phyloP scores from a whole-genome alignment of 2,888 invertebrate species.

The Melangyna quadrimaculata region DNA sequence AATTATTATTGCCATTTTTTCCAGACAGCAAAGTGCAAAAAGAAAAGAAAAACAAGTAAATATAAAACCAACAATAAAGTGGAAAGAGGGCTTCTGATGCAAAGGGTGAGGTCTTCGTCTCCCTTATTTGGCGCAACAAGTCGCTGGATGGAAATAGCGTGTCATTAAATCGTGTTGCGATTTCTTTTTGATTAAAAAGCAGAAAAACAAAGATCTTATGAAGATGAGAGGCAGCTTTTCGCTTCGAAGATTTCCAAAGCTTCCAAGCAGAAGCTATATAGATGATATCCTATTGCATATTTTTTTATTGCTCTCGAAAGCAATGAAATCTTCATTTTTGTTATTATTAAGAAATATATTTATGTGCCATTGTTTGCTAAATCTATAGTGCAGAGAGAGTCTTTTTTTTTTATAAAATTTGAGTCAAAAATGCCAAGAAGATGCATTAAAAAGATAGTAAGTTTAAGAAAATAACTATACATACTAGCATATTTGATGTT shows the following conservation, averaged over 20 bases:
- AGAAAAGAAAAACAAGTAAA: no score
- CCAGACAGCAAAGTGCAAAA: constrained; percentile 38
- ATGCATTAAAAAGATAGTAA: no score
- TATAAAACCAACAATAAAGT: not conserved
- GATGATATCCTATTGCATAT: constrained; percentile 33
- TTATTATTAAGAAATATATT: constrained; percentile 20
- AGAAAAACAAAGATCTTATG: constrained; percentile 16
- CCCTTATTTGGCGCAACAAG: constrained; percentile 63
- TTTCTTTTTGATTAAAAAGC: constrained; percentile 54
- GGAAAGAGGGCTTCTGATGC: not conserved
- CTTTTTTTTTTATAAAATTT: not conserved
- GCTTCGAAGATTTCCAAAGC: constrained; percentile 44
- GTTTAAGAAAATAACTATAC: no score
- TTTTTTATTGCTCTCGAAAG: constrained; percentile 36
- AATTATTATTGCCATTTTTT: constrained; percentile 69
- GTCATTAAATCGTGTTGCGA: constrained; percentile 67
- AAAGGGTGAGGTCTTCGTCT: constrained; percentile 40
- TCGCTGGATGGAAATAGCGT: constrained; percentile 48
- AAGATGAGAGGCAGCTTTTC: constrained; percentile 44
- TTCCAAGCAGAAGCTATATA: not conserved
- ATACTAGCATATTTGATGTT: no score
- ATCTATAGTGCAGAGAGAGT: not conserved
- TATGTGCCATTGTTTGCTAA: constrained; percentile 47
- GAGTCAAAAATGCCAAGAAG: not conserved
- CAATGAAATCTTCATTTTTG: constrained; percentile 45